phyloP scores from a whole-genome alignment of 2,888 invertebrate genomes.

The Acanthosoma haemorrhoidale region DNA sequence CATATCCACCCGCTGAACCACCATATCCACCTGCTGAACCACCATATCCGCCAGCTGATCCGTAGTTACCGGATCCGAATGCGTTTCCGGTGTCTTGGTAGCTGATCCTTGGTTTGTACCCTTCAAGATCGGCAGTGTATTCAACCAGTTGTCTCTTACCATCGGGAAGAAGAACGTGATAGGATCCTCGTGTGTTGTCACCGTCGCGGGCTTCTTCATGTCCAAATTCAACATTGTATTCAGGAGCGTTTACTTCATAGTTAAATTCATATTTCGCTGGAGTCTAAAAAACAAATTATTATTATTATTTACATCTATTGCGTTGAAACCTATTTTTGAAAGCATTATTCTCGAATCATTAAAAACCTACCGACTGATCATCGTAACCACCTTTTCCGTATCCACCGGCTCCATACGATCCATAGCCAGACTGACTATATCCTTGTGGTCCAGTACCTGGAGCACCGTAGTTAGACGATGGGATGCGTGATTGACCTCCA shows the following conservation, averaged over 20 bases:
- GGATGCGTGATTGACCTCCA: slow-evolving; percentile 46
- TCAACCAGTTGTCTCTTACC: slow-evolving; percentile 81
- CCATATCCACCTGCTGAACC: background rate
- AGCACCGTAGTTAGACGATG: slow-evolving; percentile 37
- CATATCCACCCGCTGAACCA: slow-evolving; percentile 4
- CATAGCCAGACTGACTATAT: slow-evolving; percentile 31
- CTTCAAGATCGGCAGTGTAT: slow-evolving; percentile 75
- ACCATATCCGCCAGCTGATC: background rate
- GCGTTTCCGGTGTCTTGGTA: slow-evolving; percentile 58
- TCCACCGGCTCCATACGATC: slow-evolving; percentile 30
- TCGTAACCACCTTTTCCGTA: slow-evolving; percentile 39
- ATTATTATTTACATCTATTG: no score
- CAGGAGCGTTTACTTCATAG: slow-evolving; percentile 75
- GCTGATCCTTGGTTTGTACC: slow-evolving; percentile 74
- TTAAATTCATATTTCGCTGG: slow-evolving; percentile 82
- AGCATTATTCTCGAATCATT: no score
- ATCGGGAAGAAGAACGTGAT: slow-evolving; percentile 80
- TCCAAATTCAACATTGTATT: slow-evolving; percentile 73
- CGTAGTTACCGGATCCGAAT: slow-evolving; percentile 37
- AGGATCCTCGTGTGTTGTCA: slow-evolving; percentile 74
- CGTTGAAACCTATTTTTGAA: no score
- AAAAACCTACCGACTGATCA: slow-evolving; percentile 42
- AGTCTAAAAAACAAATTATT: slow-evolving; percentile 52
- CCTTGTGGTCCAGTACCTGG: no score
- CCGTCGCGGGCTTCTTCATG: slow-evolving; percentile 80